phyloP scores from a whole-genome alignment of 2,113 vertebrate species.

The Neolamprologus toae region DNA sequence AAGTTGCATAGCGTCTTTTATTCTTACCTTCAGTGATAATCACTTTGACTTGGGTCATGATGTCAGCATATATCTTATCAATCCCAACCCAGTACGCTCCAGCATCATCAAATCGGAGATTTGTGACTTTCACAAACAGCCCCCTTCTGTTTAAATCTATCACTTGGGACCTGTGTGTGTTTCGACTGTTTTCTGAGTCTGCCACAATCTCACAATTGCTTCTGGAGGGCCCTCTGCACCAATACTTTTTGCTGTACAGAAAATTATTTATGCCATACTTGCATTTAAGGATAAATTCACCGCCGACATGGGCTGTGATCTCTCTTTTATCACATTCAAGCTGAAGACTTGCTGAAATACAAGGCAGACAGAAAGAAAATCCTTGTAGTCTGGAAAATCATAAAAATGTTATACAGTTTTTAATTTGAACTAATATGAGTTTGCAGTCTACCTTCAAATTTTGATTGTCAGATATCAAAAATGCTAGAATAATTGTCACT shows the following conservation, averaged over 20 bases:
- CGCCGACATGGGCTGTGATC: slow-evolving; percentile 34
- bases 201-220: slow-evolving; percentile 52
- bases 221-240: slow-evolving; percentile 57
- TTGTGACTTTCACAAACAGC: slow-evolving; percentile 42
- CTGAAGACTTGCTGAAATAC: slow-evolving; percentile 44
- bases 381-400: not conserved
- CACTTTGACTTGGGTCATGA: slow-evolving; percentile 57
- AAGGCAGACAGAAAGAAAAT: not conserved
- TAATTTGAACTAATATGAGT: accelerated
- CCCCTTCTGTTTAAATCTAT: not conserved
- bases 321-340: slow-evolving; percentile 45
- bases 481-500: not conserved
- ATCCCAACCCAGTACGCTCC: slow-evolving; percentile 71
- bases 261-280: not conserved
- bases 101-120: slow-evolving; percentile 40
- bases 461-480: accelerated
- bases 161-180: not conserved
- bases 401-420: not conserved
- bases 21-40: slow-evolving; percentile 59
- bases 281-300: slow-evolving; percentile 45
- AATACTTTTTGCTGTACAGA: slow-evolving; percentile 64
- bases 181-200: slow-evolving; percentile 31
- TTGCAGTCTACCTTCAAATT: not conserved
- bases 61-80: slow-evolving; percentile 54
- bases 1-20: not conserved